phyloP scores from a whole-genome alignment of 2,797 vertebrate genomes.

The Delichon dasypus region DNA sequence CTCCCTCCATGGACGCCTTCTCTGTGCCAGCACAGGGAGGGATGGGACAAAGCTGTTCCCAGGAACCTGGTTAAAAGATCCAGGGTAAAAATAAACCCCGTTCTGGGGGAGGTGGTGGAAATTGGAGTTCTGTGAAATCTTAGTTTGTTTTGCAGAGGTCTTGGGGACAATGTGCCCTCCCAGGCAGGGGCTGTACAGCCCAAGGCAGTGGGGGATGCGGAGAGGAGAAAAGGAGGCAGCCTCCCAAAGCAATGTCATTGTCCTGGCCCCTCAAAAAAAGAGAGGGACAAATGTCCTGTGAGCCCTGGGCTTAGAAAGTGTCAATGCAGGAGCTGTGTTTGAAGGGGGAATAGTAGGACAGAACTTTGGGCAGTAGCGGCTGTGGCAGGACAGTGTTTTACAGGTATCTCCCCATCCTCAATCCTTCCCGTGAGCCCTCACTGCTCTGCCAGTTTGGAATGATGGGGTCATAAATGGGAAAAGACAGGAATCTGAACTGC shows the following conservation, averaged over 20 bases:
- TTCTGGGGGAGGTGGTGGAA: not conserved
- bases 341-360: not conserved
- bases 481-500: not conserved
- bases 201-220: not conserved
- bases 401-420: not conserved
- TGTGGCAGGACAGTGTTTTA: not conserved
- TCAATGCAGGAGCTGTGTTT: not conserved
- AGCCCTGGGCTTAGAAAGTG: not conserved
- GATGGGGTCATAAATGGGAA: not conserved
- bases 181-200: not conserved
- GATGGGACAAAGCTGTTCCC: not conserved
- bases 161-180: not conserved
- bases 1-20: rapidly evolving
- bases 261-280: not conserved
- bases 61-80: not conserved
- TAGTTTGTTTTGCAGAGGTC: not conserved
- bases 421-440: not conserved
- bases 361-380: not conserved
- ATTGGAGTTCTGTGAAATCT: not conserved
- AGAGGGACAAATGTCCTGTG: not conserved
- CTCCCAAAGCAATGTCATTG: not conserved
- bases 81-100: not conserved
- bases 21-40: not conserved
- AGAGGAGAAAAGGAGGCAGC: not conserved
- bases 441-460: not conserved